Evolutionary conservation across 1,140 invertebrate species (phyloP).

Genomic region (Physella acuta): DNA sequence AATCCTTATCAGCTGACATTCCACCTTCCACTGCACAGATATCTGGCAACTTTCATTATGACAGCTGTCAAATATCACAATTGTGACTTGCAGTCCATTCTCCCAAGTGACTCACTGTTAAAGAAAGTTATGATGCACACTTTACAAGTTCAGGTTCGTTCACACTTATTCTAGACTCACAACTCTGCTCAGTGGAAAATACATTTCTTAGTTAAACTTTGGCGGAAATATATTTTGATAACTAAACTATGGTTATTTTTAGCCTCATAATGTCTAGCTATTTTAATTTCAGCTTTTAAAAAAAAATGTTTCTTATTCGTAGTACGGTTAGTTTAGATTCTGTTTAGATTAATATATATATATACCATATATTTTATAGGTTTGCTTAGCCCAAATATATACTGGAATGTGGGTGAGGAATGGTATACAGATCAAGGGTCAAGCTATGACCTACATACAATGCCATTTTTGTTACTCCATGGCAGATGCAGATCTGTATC

Average conservation of each 20-base stretch:
- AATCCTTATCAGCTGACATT: constrained; percentile 87
- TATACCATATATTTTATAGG: constrained; percentile 67
- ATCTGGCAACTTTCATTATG: constrained; percentile 88
- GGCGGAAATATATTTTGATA: too few species aligned
- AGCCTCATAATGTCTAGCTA: too few species aligned
- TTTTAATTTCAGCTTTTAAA: too few species aligned
- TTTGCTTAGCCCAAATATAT: constrained; percentile 91
- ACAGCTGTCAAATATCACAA: constrained; percentile 83
- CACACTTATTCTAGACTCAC: too few species aligned
- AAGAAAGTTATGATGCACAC: constrained; percentile 86
- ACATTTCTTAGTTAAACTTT: too few species aligned
- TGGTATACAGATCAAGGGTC: constrained; percentile 94
- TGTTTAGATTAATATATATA: too few species aligned
- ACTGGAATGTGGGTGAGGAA: constrained; percentile 94
- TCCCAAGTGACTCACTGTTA: constrained; percentile 73
- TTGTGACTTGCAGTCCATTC: constrained; percentile 72
- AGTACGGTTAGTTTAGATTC: too few species aligned
- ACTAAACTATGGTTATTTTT: too few species aligned
- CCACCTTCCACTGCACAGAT: constrained; percentile 92
- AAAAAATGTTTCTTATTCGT: too few species aligned
- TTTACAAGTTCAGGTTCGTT: constrained; percentile 83
- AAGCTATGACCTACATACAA: constrained; percentile 98
- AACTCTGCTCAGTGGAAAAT: too few species aligned
- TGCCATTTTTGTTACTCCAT: constrained; percentile 98
- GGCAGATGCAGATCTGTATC: constrained; percentile 94